phyloP scores from a whole-genome alignment of 2,113 vertebrate genomes.

The Menidia beryllina region DNA sequence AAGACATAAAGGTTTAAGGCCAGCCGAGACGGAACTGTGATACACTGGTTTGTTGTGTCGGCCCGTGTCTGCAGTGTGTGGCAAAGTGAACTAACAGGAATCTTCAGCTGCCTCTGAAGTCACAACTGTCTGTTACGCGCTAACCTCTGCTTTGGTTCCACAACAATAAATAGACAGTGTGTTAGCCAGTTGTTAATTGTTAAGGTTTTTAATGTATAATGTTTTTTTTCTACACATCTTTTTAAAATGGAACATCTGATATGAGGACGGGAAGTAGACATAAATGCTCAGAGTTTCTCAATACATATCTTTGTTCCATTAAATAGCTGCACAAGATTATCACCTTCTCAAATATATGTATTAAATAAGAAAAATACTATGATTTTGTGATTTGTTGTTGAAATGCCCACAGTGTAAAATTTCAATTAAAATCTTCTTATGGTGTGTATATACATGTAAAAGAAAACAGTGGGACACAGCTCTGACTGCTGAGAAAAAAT shows the following conservation, averaged over 20 bases:
- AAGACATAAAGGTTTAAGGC: slow-evolving; percentile 13
- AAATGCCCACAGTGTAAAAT: too few relatives aligned
- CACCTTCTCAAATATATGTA: too few relatives aligned
- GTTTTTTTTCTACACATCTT: background rate
- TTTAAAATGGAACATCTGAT: background rate
- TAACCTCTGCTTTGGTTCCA: background rate
- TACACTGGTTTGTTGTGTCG: background rate
- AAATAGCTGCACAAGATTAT: too few relatives aligned
- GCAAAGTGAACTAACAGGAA: background rate
- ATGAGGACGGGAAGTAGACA: background rate
- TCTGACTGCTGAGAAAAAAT: too few relatives aligned
- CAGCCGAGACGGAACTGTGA: background rate
- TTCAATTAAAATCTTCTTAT: too few relatives aligned
- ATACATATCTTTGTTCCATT: background rate
- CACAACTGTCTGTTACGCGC: background rate
- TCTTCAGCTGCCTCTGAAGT: background rate
- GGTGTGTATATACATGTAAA: too few relatives aligned
- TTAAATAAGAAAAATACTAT: too few relatives aligned
- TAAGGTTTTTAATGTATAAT: background rate
- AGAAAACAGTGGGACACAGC: too few relatives aligned
- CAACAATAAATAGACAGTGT: background rate
- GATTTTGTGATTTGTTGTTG: too few relatives aligned
- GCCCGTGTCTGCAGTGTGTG: background rate
- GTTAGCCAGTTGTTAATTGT: background rate
- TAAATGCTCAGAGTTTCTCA: background rate